These are phyloP conservation scores for Phaenicophaeus curvirostris DNA, from an alignment of 2,797 vertebrate species.

Conservation along the genomic window DNA sequence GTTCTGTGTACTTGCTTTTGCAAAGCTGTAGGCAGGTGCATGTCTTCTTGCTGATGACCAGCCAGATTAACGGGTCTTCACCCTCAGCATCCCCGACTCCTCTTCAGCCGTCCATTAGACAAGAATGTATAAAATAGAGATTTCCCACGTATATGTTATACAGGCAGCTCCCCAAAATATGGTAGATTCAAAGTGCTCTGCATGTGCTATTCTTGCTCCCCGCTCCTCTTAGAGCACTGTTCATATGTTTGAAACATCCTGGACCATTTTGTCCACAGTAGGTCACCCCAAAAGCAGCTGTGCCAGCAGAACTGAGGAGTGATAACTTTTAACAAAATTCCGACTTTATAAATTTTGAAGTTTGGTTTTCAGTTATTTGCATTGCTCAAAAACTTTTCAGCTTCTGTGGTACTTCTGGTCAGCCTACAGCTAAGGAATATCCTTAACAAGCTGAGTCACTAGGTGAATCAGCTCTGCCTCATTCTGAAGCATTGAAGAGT, in stretches of 20 bases:
- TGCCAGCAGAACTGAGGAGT: background rate
- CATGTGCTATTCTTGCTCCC: background rate
- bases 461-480: slow-evolving; percentile 1
- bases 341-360: background rate
- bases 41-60: background rate
- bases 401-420: background rate
- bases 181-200: fast-evolving
- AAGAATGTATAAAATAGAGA: background rate
- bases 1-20: background rate
- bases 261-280: fast-evolving
- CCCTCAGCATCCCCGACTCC: background rate
- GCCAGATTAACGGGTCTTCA: background rate
- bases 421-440: background rate
- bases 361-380: background rate
- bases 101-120: background rate
- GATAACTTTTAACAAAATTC: background rate
- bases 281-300: background rate
- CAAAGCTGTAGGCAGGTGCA: background rate
- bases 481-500: background rate
- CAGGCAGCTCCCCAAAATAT: background rate
- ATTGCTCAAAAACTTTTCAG: background rate
- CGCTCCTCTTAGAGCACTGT: background rate
- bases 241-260: background rate
- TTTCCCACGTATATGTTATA: background rate
- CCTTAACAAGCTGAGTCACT: background rate